Evolutionary conservation across 2,888 invertebrate genomes (phyloP), one percentile per base, ranked within the genome.

Genomic region (Penaeus monodon): DNA sequence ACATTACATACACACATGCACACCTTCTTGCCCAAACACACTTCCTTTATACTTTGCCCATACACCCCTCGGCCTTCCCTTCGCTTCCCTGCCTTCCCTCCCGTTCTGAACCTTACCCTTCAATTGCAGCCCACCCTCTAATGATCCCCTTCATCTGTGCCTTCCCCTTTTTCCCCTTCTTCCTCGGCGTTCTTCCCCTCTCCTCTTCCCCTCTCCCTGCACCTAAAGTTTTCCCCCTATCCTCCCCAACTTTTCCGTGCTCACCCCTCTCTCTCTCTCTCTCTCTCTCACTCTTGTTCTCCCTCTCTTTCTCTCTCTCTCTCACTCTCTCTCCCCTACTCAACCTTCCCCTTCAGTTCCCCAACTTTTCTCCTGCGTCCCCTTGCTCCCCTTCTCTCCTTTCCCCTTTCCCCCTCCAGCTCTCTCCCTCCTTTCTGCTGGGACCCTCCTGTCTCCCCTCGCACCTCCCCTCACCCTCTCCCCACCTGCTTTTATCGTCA

Each of bases 401-500:
- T 73, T 73, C 57, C 63, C 81, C 81, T 73, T 70, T 73, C 81
- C 57, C 68, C 68, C 29, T 68, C 81, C 63, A 70, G 63, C 81
- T 73, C 63, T 57, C 68, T 82, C 81, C 73, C 81, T 73, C 68
- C 77, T 78, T 78, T 64, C 77, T 74, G 63, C 74, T 74, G 57
- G 57, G 57, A 57, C 84, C 84, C 85, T 76, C 81, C 86, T 82
- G 74, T 63, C 68, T 81, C 38, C 63, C 81, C 81, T 73, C 70
- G 68, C 63, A 70, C 78, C 70, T 86, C 63, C 77, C 70, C 86
- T 81, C 82, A 64, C 86, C 78, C 82, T 82, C 86, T 64, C 85
- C 85, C 81, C 73, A 78, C 85, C 82, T 86, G 86, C 86, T 86
- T 86, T 86, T 86, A 82, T 86, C 77, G 81, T 86, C 82, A 86